A percentile compares a stretch with the other conserved stretches of the same genome.
Conservation (phyloP, 2,113 vertebrate species). For the Synchiropus splendidus region DNA sequence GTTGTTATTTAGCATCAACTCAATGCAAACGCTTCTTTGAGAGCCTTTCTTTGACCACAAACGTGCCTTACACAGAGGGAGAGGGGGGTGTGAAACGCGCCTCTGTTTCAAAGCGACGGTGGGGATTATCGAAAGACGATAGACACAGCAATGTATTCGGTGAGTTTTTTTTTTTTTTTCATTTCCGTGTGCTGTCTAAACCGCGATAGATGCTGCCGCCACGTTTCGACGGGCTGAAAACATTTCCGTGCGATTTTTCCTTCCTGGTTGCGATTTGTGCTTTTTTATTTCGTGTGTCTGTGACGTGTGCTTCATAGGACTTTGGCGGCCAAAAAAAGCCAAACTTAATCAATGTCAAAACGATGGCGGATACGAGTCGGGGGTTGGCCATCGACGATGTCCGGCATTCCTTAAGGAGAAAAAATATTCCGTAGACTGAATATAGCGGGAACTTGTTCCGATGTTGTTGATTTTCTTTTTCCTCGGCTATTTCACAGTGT, state of each 20-base stretch:
- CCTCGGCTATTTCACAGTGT: slow-evolving; percentile 58
- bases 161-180: slow-evolving; percentile 44
- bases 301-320: slow-evolving; percentile 66
- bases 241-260: slow-evolving; percentile 55
- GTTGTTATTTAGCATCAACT: slow-evolving; percentile 44
- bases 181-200: slow-evolving; percentile 56
- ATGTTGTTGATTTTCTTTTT: slow-evolving; percentile 55
- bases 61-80: slow-evolving; percentile 69
- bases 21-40: slow-evolving; percentile 64
- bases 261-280: slow-evolving; percentile 52
- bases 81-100: slow-evolving; percentile 29
- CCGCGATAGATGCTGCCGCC: slow-evolving; percentile 31
- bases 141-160: slow-evolving; percentile 65
- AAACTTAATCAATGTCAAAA: slow-evolving; percentile 50
- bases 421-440: slow-evolving; percentile 57
- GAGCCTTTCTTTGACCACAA: slow-evolving; percentile 71
- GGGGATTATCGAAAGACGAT: slow-evolving; percentile 50
- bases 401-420: slow-evolving; percentile 47
- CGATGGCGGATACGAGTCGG: slow-evolving; percentile 53
- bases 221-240: slow-evolving; percentile 62
- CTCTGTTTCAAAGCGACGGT: slow-evolving; percentile 58
- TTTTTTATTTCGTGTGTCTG: slow-evolving; percentile 61
- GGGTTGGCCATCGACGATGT: slow-evolving; percentile 42
- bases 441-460: slow-evolving; percentile 61
- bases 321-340: slow-evolving; percentile 50